Percentiles rank a stretch among this genome's conserved stretches.
These are phyloP conservation scores for Zaprionus lineosus DNA, from an alignment of 2,888 invertebrate species.

Conservation along the genomic window DNA sequence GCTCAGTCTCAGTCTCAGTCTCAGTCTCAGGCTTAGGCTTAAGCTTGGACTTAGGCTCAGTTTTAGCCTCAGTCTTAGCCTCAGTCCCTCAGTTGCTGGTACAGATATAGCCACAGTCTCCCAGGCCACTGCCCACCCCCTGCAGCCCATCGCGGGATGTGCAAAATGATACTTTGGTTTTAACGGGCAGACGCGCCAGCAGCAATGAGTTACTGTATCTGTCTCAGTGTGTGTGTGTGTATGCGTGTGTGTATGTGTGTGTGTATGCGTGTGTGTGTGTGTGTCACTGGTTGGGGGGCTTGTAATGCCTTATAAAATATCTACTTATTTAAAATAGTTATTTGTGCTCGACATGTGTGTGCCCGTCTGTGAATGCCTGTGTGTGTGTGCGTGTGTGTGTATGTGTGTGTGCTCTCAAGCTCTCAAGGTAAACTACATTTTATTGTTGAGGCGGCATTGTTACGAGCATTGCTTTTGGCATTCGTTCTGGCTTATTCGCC, in stretches of 20 bases:
- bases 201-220: constrained; percentile 18
- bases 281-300: constrained; percentile 36
- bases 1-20: not conserved
- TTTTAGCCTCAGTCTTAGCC: not conserved
- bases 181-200: constrained; percentile 23
- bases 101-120: too few species aligned
- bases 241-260: constrained; percentile 2
- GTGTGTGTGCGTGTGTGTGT: constrained; percentile 15
- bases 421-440: constrained; percentile 79
- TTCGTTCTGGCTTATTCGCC: constrained; percentile 72
- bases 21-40: not conserved
- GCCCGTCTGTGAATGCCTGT: constrained; percentile 5
- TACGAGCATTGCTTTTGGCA: constrained; percentile 72
- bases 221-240: too few species aligned
- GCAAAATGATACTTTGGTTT: constrained; percentile 57
- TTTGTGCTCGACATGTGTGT: constrained; percentile 31
- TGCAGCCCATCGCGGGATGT: constrained; percentile 34
- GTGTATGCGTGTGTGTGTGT: constrained; percentile 12
- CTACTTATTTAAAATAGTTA: constrained; percentile 71
- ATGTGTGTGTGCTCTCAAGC: constrained; percentile 50
- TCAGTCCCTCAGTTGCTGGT: not conserved
- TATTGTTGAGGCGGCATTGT: constrained; percentile 73
- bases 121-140: not conserved
- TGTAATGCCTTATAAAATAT: constrained; percentile 74
- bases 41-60: too few species aligned